Conservation (phyloP, 2,113 vertebrate species). For the human region DNA sequence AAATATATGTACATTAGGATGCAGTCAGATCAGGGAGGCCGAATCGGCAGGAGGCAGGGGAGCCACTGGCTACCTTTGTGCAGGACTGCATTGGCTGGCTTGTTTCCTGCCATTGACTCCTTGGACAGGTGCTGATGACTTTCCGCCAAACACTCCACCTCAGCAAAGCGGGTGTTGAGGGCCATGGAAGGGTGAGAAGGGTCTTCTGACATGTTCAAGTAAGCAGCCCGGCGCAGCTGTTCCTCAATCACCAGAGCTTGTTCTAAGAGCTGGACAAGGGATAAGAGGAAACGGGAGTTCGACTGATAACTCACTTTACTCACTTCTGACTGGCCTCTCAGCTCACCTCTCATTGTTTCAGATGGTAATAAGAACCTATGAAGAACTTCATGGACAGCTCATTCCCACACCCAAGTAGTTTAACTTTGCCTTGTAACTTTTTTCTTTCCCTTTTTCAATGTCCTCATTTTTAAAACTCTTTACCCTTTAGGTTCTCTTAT, state of each 20-base stretch:
- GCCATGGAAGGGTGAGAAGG: constrained; percentile 98
- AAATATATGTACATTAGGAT: background rate
- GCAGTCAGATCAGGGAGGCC: background rate
- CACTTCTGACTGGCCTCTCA: background rate
- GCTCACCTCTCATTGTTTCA: background rate
- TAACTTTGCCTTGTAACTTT: background rate
- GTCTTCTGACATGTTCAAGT: constrained; percentile 98
- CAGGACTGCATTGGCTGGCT: constrained; percentile 97
- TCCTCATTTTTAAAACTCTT: background rate
- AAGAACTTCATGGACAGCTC: background rate
- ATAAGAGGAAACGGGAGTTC: background rate
- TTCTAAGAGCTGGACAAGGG: constrained; percentile 89
- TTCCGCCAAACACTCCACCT: constrained; percentile 98
- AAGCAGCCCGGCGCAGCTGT: constrained; percentile 95
- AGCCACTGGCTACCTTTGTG: constrained; percentile 92
- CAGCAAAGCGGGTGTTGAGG: constrained; percentile 97
- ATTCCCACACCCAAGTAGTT: background rate
- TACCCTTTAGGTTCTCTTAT: background rate
- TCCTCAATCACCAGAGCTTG: constrained; percentile 98
- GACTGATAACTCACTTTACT: background rate
- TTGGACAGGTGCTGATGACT: constrained; percentile 99
- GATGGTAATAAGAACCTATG: background rate
- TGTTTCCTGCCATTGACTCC: constrained; percentile 98
- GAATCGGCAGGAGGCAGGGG: background rate
- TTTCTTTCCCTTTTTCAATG: background rate